Conservation (phyloP, 2,888 invertebrate species). For the Taphrorychus bicolor region DNA sequence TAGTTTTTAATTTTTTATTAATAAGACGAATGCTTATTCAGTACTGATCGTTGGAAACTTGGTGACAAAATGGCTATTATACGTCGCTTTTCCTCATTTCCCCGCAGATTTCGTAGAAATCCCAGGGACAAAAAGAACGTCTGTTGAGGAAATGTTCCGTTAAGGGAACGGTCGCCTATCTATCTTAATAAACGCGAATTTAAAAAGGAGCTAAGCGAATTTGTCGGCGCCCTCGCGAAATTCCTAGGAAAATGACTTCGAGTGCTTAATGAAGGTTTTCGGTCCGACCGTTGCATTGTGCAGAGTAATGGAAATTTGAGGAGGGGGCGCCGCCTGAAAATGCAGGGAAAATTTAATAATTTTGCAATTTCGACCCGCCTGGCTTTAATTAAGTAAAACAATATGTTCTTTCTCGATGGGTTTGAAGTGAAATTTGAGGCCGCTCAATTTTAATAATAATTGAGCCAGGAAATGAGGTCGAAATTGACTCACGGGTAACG, state of each 20-base stretch:
- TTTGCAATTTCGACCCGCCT: not conserved
- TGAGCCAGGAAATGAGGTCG: not conserved
- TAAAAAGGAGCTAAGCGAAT: constrained; percentile 15
- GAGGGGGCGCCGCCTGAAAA: not conserved
- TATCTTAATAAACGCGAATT: constrained; percentile 26
- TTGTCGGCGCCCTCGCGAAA: constrained; percentile 9
- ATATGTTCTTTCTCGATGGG: not conserved
- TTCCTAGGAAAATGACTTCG: not conserved
- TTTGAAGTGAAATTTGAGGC: not conserved
- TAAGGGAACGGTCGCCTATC: constrained; percentile 14
- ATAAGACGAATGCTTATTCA: too few species aligned
- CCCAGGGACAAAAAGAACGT: constrained; percentile 13
- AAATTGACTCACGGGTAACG: too few species aligned
- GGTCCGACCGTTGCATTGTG: not conserved
- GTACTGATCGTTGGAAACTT: too few species aligned
- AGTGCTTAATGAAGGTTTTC: not conserved
- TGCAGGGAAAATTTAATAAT: not conserved
- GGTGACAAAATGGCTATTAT: not conserved
- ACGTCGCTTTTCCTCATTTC: too few species aligned
- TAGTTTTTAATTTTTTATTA: too few species aligned
- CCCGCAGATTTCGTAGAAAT: constrained; percentile 5
- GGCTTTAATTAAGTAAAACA: not conserved
- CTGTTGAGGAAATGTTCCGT: constrained; percentile 22
- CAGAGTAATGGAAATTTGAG: not conserved
- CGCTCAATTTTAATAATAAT: not conserved